Percentiles rank a stretch among this genome's conserved stretches.
Evolutionary conservation across 1,140 invertebrate genomes (phyloP).

Genomic region (Apis dorsata): DNA sequence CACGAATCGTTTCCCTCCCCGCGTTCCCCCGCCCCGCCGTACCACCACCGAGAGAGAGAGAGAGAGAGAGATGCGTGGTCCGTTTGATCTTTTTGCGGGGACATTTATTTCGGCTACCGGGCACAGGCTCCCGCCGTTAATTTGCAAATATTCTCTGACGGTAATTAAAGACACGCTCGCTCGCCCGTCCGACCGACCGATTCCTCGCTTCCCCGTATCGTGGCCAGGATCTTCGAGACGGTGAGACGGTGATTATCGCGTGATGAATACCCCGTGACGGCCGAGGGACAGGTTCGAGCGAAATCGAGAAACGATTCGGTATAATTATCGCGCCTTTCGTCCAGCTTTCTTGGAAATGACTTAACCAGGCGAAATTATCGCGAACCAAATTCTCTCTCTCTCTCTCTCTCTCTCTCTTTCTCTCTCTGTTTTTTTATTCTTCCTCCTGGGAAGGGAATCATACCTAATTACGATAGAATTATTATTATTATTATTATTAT

Average conservation of each 20-base stretch:
- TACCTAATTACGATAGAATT: too few species aligned
- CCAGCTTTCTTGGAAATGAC: background rate
- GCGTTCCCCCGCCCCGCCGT: too few species aligned
- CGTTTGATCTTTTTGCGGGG: background rate
- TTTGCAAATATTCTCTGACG: conserved; percentile 62
- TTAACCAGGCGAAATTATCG: background rate
- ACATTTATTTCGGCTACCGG: conserved; percentile 45
- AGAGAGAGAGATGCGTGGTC: too few species aligned
- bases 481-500: too few species aligned
- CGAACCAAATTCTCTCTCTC: background rate
- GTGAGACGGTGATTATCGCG: conserved; percentile 44
- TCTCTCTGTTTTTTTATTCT: background rate
- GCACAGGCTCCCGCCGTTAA: conserved; percentile 48
- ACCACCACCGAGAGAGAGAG: too few species aligned
- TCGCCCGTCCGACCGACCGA: conserved; percentile 6
- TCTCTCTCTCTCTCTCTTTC: background rate
- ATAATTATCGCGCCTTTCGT: conserved; percentile 40
- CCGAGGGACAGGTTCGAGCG: background rate
- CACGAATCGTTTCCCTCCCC: conserved; percentile 20
- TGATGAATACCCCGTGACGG: conserved; percentile 45
- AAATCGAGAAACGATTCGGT: conserved; percentile 33
- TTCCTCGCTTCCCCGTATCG: conserved; percentile 18
- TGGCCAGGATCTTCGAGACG: conserved; percentile 38
- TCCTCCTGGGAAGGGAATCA: accelerated
- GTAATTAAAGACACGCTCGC: conserved; percentile 64